Evolutionary conservation across 2,113 vertebrate genomes (phyloP), one percentile per base, ranked within the genome.

Genomic region (Cinclus mexicanus): DNA sequence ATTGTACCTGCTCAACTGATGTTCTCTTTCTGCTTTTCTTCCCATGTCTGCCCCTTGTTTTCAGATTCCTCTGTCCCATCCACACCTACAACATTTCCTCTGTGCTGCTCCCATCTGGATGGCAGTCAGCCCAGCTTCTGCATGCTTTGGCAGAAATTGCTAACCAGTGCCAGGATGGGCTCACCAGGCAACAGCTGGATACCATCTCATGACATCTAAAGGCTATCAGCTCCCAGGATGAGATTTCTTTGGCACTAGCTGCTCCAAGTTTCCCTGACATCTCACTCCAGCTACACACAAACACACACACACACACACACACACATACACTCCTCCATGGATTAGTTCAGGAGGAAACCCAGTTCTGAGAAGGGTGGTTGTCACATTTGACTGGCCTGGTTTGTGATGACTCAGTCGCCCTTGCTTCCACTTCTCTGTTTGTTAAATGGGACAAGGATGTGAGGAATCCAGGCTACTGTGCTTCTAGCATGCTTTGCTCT

Each of bases 401-500:
- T 93, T 94, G 47, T 39, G 59, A 31, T 90, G 75, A 90, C 67
- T 93, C 3, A 0, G 6, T 44, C 88, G 84, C 11, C 93, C 90
- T 95, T 94, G 87, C 39, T 95, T 90, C 68, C 55, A 74, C 71
- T 95, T 91, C 29, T 41, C 17, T 69, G 2, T 69, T 76, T 86
- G 9, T 67, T 94, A 97, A 94, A 60, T 86, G 47, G 93, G 68
- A 65, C 90, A 91, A 92, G 50, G 31, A 55, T 44, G 25, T 1
- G 2, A 87, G 25, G 21, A 79, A 42, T 55, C 49, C 33, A 84
- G 74, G 56, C 37, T 78, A 49, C 16, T 2, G n/a, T 65, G 60
- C 11, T 81, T 86, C 64, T 50, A 90, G 6, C 0, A 4, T 22
- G 10, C 60, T 80, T 59, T 95, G 82, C 20, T 91, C 90, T 28